Conservation (phyloP, 2,113 vertebrate species). For the Daboia siamensis region DNA sequence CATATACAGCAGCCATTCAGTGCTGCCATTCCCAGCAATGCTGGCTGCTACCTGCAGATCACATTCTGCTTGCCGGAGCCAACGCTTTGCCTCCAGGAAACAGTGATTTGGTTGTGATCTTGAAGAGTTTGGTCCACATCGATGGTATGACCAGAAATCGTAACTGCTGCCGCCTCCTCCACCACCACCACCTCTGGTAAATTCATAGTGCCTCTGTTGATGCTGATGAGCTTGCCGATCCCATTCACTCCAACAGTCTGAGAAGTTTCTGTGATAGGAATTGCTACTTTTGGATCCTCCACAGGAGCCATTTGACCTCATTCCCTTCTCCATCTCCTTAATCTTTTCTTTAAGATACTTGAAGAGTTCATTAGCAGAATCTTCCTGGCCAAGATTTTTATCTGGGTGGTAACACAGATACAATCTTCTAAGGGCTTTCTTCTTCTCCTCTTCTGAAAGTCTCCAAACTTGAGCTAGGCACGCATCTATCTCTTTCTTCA, state of each 20-base stretch:
- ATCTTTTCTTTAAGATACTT: conserved; percentile 70
- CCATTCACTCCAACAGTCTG: conserved; percentile 64
- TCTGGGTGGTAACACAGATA: conserved; percentile 78
- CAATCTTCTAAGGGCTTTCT: conserved; percentile 70
- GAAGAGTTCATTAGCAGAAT: conserved; percentile 64
- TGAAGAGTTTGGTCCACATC: conserved; percentile 25
- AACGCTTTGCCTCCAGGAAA: conserved; percentile 66
- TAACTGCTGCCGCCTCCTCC: conserved; percentile 35
- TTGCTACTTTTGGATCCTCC: background rate
- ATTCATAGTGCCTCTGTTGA: conserved; percentile 55
- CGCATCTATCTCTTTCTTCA: conserved; percentile 73
- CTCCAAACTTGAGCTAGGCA: conserved; percentile 67
- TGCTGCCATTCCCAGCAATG: conserved; percentile 47
- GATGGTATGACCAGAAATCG: conserved; percentile 67
- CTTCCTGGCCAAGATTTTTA: conserved; percentile 67
- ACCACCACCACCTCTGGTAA: background rate
- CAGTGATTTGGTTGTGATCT: conserved; percentile 15
- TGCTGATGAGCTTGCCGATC: conserved; percentile 69
- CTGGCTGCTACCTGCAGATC: conserved; percentile 69
- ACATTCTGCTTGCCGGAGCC: conserved; percentile 74
- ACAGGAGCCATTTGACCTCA: background rate
- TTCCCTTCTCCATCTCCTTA: conserved; percentile 47
- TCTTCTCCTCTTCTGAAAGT: conserved; percentile 62
- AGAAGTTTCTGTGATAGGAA: conserved; percentile 10
- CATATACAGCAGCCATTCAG: conserved; percentile 80